Base-by-base conservation (phyloP, 1,140 invertebrate genomes). In the Pollicipes pollicipes region DNA sequence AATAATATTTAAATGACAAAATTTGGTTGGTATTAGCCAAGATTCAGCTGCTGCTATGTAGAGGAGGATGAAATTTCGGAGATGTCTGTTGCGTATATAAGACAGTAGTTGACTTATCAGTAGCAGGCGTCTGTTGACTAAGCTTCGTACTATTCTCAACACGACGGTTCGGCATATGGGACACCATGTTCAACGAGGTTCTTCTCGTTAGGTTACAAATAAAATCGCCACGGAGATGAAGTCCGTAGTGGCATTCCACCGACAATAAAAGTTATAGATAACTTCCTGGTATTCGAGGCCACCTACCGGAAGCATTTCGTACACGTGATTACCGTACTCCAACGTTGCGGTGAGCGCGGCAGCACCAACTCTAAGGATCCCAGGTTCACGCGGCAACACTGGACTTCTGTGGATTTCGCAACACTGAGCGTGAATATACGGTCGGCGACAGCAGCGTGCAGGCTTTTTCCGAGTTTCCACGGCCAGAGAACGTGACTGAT, bases 301-400 rank as follows among this genome's bases (percentile, higher is more conserved):
- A 28, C 64, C 45, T 24, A 58, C 45, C 45, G 8, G 45, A 21
- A 58, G n/a, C 64, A 66, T 28, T 1, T 66, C 10, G 8, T 3
- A 10, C 63, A 64, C n/a, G 63, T 64, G 8, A 26, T 24, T 4
- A 28, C n/a, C n/a, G 17, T 66, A 3, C 17, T 66, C 3, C 21
- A 74, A 24, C 27, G 72, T 1, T 77, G 75, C 69, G 73, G 72
- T 31, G 31, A 71, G 17, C 72, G 73, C 68, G 68, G 72, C 29
- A 76, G 75, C 29, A 78, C 71, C 0, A 77, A 76, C 70, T 72
- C 71, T 1, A 70, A 75, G 10, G 78, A 78, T 67, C 75, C 75
- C 68, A 30, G 70, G 4, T 76, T 79, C 45, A 75, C 67, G 8
- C 28, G 73, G 72, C 37, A 71, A 70, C 17, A 0, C 74, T 77